Base-by-base conservation (phyloP, 2,888 invertebrate species). In the Nematopogon swammerdamellus region DNA sequence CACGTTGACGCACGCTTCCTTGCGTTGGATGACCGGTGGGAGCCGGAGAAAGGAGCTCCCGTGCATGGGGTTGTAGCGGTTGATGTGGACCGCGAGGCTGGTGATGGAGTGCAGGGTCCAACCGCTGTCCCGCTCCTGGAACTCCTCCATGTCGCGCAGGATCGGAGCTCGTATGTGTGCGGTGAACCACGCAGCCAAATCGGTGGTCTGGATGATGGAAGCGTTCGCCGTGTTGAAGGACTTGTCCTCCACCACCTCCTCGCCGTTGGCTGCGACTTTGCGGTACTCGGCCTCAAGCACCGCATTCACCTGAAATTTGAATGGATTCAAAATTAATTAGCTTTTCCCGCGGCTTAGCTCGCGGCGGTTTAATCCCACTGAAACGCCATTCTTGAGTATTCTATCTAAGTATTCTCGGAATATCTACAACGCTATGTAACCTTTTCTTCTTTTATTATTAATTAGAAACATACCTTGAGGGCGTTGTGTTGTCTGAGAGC, bases 1-100 rank as follows among this genome's bases (percentile, higher is more conserved):
- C 1, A 63, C 55, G 52, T 62, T 60, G 18, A 61, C 51, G 29
- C 56, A 53, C 2, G 59, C 57, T 8, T 54, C 45, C 36, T 55
- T 60, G 1, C 43, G 53, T 47, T 51, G 30, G 19, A 62, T 56
- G 36, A 50, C 42, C 6, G 43, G 3, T 0, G 58, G 58, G 43
- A 60, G n/a, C 1, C 48, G 20, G 8, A 56, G 47, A 29, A 52
- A 56, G 6, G 53, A 53, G 36, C 47, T 51, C 19, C 55, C 56
- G 16, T 42, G 19, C 10, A 52, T 43, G 18, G 50, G 52, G 43
- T 54, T 52, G 49, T 51, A 58, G 36, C 56, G 54, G 45, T 55
- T 55, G 6, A 58, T 50, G 45, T 59, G 53, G 1, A 60, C 44
- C 3, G 48, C 14, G 17, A 60, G 47, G 45, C n/a, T 46, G 25